Evolutionary conservation across 2,113 vertebrate genomes (phyloP).

Genomic region (Sylvicapra grimmia): DNA sequence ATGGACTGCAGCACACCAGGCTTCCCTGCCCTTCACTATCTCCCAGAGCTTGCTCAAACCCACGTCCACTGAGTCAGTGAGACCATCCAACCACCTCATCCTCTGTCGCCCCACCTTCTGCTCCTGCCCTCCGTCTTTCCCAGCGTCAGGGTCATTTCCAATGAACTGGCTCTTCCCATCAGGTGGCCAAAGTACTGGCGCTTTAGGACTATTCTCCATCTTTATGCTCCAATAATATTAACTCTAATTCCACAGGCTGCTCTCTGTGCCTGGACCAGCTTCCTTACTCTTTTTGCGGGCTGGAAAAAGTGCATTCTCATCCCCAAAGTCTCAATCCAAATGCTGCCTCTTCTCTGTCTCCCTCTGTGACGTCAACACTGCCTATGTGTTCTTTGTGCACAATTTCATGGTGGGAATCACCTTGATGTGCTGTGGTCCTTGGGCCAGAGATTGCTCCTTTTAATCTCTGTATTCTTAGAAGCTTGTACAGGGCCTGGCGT

Average conservation of each 20-base stretch:
- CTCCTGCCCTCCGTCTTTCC: neutral
- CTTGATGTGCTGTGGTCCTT: neutral
- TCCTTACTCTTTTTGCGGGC: neutral
- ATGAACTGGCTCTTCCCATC: neutral
- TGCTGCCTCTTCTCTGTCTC: neutral
- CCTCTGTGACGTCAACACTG: rapidly evolving
- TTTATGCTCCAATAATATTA: neutral
- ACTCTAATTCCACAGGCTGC: neutral
- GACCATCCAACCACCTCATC: neutral
- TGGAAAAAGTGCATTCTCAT: neutral
- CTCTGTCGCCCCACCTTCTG: neutral
- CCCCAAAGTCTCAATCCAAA: neutral
- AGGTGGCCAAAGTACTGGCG: neutral
- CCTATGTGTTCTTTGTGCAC: neutral
- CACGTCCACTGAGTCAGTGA: neutral
- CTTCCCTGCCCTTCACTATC: neutral
- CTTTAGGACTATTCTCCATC: neutral
- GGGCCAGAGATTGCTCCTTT: neutral
- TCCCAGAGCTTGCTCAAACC: neutral
- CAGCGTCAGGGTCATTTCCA: neutral
- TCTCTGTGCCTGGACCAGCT: neutral
- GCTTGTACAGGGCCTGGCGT: neutral
- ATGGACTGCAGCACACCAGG: neutral
- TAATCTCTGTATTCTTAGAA: neutral
- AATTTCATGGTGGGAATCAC: neutral